These are phyloP conservation scores for Piscicola geometra DNA, from an alignment of 2,888 invertebrate species.

Conservation along the genomic window DNA sequence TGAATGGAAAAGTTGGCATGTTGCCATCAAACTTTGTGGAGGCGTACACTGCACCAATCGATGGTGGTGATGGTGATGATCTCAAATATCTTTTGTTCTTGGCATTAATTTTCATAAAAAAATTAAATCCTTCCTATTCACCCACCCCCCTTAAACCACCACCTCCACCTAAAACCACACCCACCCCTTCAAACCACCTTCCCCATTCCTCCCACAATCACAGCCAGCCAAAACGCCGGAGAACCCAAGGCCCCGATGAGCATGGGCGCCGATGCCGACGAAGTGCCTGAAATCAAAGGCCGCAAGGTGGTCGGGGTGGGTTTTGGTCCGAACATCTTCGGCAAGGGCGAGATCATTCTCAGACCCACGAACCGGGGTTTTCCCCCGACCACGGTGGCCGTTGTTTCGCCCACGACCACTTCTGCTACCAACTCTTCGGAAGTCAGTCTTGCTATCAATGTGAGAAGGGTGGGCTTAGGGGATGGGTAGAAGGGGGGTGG, in stretches of 20 bases:
- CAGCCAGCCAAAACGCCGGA: neutral
- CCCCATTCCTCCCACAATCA: too few relatives aligned
- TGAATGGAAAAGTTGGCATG: conserved; percentile 36
- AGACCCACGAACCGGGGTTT: conserved; percentile 42
- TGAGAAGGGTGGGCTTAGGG: too few relatives aligned
- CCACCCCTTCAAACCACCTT: too few relatives aligned
- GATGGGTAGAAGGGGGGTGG: too few relatives aligned
- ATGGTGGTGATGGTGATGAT: too few relatives aligned
- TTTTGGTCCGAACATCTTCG: conserved; percentile 55
- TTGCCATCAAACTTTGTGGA: conserved; percentile 39
- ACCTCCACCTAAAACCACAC: too few relatives aligned
- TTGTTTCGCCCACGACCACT: neutral
- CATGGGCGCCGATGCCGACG: neutral
- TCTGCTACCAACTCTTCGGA: neutral
- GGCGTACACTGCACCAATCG: conserved; percentile 10
- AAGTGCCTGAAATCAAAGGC: conserved; percentile 47
- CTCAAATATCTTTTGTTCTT: too few relatives aligned
- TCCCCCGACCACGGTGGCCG: conserved; percentile 4
- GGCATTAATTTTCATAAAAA: too few relatives aligned
- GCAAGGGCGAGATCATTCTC: conserved; percentile 51
- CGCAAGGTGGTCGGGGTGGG: conserved; percentile 56
- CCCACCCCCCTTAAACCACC: too few relatives aligned
- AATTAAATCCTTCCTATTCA: too few relatives aligned
- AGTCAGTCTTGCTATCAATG: neutral
- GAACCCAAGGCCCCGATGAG: neutral